Evolutionary conservation across 2,113 vertebrate species (phyloP), one percentile per base, ranked within the genome.

Genomic region (Oreochromis niloticus): DNA sequence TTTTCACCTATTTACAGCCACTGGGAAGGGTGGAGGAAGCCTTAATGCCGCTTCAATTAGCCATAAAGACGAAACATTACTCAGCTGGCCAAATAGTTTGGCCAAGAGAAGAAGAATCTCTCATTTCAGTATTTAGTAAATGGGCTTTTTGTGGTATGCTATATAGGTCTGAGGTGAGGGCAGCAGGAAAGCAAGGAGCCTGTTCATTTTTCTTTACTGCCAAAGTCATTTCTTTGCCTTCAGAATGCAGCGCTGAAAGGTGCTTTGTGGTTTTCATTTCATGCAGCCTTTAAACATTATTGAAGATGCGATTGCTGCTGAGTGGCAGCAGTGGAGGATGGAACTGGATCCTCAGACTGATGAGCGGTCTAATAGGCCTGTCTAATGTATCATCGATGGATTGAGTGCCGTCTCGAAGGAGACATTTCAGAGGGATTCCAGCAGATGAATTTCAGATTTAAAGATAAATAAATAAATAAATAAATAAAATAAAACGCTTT

Each of bases 311-410:
- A 91, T 85, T 86, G 88, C 10, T 57, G 90, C 75, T 89, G 91
- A 94, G 90, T 91, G 93, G 91, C 91, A 92, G 91, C 86, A 68
- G 82, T 36, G 90, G 85, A 80, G 90, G 87, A 89, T 89, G 93
- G 86, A 89, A 89, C 84, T 43, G 86, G 89, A 91, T 93, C 92
- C 87, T 88, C 85, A 88, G 91, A 93, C 90, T 91, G 94, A 94
- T 90, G 93, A 90, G 91, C 54, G 73, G 10, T 82, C 90, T 91
- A 93, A 94, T 90, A 89, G 91, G 88, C 87, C 90, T 90, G 92
- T 95, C 91, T 94, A 90, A 93, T 93, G 90, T 92, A 91, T 94
- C 93, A 93, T 88, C 90, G 89, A 94, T 92, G 91, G 91, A 93
- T 89, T 71, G 91, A 81, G 92, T 90, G 89, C 80, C 63, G 85